Evolutionary conservation across 2,888 invertebrate species (phyloP).

Genomic region (Cerastis leucographa): DNA sequence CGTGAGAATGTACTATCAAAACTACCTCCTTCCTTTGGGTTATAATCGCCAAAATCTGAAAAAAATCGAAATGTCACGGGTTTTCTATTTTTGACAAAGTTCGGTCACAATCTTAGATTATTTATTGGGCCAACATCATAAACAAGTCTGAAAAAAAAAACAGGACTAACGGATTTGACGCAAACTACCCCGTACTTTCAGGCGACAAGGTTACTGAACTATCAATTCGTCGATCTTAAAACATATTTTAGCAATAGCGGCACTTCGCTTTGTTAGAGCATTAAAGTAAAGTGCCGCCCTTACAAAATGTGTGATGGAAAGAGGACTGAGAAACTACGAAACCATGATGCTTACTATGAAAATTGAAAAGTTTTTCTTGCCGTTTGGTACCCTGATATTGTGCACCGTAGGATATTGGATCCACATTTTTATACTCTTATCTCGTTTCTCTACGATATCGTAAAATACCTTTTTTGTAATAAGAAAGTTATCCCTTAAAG

Average conservation of each 20-base stretch:
- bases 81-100: too few species aligned
- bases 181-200: too few species aligned
- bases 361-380: slow-evolving; percentile 8
- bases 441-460: slow-evolving; percentile 47
- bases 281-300: not conserved
- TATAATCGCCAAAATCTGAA: too few species aligned
- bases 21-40: too few species aligned
- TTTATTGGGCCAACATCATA: too few species aligned
- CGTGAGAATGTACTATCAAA: too few species aligned
- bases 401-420: slow-evolving; percentile 44
- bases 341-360: not conserved
- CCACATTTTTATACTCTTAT: slow-evolving; percentile 51
- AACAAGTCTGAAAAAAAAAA: too few species aligned
- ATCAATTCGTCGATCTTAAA: slow-evolving; percentile 6
- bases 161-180: too few species aligned
- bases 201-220: too few species aligned
- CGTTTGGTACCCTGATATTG: slow-evolving; percentile 20
- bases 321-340: slow-evolving; percentile 14
- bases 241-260: slow-evolving; percentile 1
- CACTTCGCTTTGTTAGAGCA: slow-evolving; percentile 9
- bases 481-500: slow-evolving; percentile 56
- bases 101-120: too few species aligned
- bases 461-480: slow-evolving; percentile 60
- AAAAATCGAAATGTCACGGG: too few species aligned
- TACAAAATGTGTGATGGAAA: not conserved